A percentile compares a stretch with the other conserved stretches of the same genome.
Conservation (phyloP, 2,113 vertebrate genomes). For the Micromys minutus region DNA sequence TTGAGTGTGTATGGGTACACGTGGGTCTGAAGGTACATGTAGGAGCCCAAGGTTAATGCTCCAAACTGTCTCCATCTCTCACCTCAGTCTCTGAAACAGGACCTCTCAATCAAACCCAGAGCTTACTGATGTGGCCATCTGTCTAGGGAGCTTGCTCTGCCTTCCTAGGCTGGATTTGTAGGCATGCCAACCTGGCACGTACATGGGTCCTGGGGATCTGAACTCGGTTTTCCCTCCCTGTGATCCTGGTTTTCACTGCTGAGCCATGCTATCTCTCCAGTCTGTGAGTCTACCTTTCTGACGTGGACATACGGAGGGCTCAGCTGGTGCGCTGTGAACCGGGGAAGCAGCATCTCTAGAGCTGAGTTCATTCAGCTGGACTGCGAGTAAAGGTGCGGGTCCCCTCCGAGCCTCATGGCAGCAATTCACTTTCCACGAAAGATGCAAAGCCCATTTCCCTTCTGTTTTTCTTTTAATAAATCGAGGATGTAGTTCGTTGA, state of each 20-base stretch:
- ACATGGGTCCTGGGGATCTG: not conserved
- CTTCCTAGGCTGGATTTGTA: not conserved
- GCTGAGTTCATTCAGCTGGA: not conserved
- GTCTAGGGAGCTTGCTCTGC: not conserved
- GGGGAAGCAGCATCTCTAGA: rapidly evolving
- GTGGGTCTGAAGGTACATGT: not conserved
- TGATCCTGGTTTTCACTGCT: not conserved
- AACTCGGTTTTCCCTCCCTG: no score
- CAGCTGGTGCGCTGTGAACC: no score
- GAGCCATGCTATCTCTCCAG: not conserved
- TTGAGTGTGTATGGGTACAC: not conserved
- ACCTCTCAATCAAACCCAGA: not conserved
- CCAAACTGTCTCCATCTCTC: not conserved
- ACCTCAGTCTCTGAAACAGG: not conserved
- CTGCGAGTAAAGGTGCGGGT: rapidly evolving
- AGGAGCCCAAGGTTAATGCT: no score
- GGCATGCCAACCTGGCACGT: not conserved
- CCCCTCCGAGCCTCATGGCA: not conserved
- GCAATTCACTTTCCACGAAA: constrained; percentile 39
- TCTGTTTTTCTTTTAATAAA: constrained; percentile 62
- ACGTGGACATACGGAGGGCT: not conserved
- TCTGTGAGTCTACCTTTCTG: no score
- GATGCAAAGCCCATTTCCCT: not conserved
- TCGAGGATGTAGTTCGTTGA: constrained; percentile 56
- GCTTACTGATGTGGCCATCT: not conserved